Base-by-base conservation (phyloP, 2,888 invertebrate genomes). In the Rhodophaea formosa region DNA sequence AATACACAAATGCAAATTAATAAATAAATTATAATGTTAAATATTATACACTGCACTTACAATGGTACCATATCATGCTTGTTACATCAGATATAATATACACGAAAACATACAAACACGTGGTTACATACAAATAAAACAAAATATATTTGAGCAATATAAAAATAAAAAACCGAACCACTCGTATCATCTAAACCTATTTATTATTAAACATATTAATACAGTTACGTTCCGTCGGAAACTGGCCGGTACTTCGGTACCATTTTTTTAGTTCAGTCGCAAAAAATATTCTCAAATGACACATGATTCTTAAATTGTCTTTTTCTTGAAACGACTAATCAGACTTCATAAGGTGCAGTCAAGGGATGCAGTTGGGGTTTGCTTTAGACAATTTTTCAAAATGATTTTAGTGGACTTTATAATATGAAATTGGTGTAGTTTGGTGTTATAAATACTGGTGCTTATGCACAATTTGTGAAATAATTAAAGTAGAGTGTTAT, bases 11-110 rank as follows among this genome's bases (percentile, higher is more conserved):
- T 68, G 89, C 90, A 91, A 91, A 91, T 90, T 84, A 91, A 91
- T 91, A 91, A 91, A 91, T 91, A 91, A 91, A 91, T 91, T 88
- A 88, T 90, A 86, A 77, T 87, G 86, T 88, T 89, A 84, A 86
- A 89, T 89, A 88, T 87, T 79, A 88, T 86, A 87, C 86, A 89
- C 88, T 86, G 87, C 88, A 84, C 87, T 85, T 88, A 88, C 82
- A 87, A 79, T 80, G 75, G 77, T 80, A 85, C 80, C 78, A 76
- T 81, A 80, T 79, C 73, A 82, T 84, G 85, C 80, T 83, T 85
- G 82, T 82, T 88, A 86, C 82, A 84, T 79, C 81, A 75, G 82
- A 84, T 75, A 84, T 75, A 85, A 77, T 84, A 86, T 84, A 89
- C 86, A 88, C 80, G 76, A 83, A 87, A 84, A 85, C 82, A 65